Evolutionary conservation across 2,113 vertebrate species (phyloP).

Genomic region (Furnarius figulus): DNA sequence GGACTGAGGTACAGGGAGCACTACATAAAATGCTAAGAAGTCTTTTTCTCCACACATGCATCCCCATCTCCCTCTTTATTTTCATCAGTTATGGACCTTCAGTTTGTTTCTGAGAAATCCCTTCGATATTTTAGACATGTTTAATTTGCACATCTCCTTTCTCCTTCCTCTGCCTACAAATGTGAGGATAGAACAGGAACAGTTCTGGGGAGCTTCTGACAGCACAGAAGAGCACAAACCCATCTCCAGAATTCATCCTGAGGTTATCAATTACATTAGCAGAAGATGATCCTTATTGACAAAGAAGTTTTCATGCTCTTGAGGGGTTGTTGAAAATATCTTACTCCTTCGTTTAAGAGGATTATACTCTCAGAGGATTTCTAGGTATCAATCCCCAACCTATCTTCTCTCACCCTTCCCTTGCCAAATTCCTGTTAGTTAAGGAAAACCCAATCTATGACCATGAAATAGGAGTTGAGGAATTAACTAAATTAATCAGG

Average conservation of each 20-base stretch:
- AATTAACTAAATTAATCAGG: background rate
- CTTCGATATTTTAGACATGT: background rate
- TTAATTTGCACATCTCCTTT: background rate
- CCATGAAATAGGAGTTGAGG: background rate
- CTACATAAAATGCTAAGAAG: background rate
- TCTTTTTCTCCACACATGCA: background rate
- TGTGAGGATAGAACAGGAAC: background rate
- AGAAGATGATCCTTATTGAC: background rate
- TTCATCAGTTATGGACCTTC: background rate
- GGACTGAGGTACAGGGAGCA: accelerated
- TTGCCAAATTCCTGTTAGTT: background rate
- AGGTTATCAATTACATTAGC: background rate
- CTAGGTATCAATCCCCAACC: background rate
- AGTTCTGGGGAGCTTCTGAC: background rate
- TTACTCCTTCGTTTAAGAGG: background rate
- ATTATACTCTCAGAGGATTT: background rate
- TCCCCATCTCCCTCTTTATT: too few species aligned
- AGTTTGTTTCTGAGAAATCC: background rate
- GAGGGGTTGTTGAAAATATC: background rate
- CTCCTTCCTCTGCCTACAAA: background rate
- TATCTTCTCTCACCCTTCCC: background rate
- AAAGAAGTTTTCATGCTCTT: background rate
- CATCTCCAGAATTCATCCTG: background rate
- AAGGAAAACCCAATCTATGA: background rate
- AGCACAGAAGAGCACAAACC: background rate